Evolutionary conservation across 2,113 vertebrate genomes (phyloP).

Genomic region (Catharus fuscescens): DNA sequence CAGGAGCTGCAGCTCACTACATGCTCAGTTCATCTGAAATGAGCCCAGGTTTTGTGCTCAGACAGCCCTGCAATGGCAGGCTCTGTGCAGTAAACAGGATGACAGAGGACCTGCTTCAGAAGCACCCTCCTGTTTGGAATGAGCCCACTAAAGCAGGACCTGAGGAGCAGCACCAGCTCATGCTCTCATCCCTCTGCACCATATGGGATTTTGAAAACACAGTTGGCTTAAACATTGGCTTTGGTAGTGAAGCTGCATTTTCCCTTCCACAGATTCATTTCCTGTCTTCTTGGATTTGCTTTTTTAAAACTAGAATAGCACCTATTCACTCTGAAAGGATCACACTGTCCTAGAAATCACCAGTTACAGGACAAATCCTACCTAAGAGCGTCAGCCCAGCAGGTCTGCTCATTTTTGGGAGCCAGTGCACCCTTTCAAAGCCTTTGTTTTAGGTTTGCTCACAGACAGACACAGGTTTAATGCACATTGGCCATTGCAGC

Average conservation of each 20-base stretch:
- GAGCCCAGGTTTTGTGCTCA: background rate
- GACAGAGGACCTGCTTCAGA: background rate
- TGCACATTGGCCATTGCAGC: background rate
- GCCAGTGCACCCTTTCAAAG: background rate
- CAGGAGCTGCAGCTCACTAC: background rate
- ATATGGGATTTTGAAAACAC: slow-evolving; percentile 55
- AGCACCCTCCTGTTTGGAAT: background rate
- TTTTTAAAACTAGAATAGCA: slow-evolving; percentile 9
- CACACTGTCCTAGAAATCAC: background rate
- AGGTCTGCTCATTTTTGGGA: background rate
- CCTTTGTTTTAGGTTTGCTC: background rate
- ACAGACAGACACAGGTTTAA: background rate
- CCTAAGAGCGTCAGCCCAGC: background rate
- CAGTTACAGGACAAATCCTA: background rate
- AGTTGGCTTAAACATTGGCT: slow-evolving; percentile 43
- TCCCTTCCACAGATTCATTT: background rate
- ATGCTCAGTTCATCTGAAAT: background rate
- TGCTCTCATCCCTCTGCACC: slow-evolving; percentile 36
- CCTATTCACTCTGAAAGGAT: background rate
- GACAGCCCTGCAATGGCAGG: background rate
- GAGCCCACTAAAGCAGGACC: slow-evolving; percentile 3
- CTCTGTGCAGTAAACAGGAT: background rate
- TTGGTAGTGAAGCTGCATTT: background rate
- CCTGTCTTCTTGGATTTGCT: background rate
- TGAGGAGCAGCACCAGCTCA: slow-evolving; percentile 36